Evolutionary conservation across 1,140 invertebrate genomes (phyloP), one percentile per base, ranked within the genome.

Genomic region (Delia radicum): DNA sequence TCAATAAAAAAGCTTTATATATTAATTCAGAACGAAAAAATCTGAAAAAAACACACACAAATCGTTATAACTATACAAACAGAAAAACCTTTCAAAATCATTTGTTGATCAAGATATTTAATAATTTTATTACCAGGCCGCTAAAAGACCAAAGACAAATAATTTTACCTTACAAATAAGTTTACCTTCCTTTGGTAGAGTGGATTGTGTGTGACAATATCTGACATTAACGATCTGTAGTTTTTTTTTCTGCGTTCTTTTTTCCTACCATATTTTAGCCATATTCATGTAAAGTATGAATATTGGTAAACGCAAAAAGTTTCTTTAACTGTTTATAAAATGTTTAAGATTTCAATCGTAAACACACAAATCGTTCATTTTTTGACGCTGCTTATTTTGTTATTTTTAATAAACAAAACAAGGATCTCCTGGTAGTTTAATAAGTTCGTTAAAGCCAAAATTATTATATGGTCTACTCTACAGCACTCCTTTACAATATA

Each of bases 71-170:
- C 24, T 26, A 18, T 28, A 27, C 2, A 27, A 65, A 63, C 26
- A 63, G 27, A 24, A 63, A 33, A 69, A 69, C 62, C 62, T 65
- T 65, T 65, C 65, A 33, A 69, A 69, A 69, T 69, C 15, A 28
- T 33, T 69, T 69, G 29, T 69, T 65, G 65, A 69, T 69, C 65
- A 69, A 69, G 65, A 69, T 69, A 69, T 69, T 69, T 69, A 69
- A 69, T 69, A 69, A 69, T 69, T 69, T 69, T 69, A 69, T 69
- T 69, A 24, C 65, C 29, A n/a, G 29, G 18, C 15, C 65, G 62
- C 62, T 29, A 65, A 65, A 65, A 65, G 62, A 65, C 27, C 62
- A 65, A 65, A 61, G 31, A 33, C 65, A n/a, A n/a, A n/a, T n/a
- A n/a, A n/a, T n/a, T n/a, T n/a, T n/a, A n/a, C n/a, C n/a, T n/a